Evolutionary conservation across 2,888 invertebrate species (phyloP), one percentile per base, ranked within the genome.

Genomic region (Agriopis leucophaearia): DNA sequence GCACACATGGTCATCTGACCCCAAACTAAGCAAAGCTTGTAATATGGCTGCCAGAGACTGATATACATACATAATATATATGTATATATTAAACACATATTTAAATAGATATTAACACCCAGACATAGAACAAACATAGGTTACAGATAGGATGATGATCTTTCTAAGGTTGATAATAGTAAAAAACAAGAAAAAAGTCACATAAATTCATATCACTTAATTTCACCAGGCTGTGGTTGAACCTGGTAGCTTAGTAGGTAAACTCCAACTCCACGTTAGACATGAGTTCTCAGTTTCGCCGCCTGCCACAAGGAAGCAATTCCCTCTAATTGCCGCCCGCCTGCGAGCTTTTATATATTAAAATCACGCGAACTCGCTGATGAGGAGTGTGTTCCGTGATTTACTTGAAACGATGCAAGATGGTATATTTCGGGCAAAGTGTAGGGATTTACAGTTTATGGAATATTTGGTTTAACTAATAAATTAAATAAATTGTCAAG

Each of bases 361-460:
- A 74, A 77, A 78, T 78, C 79, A 79, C 79, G 79, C 78, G 71
- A 79, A 69, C 66, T 67, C 61, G 18, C 73, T 78, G 74, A 74
- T 74, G 73, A 71, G 71, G 59, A 64, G 74, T 71, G 71, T 67
- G 69, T 60, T 64, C 56, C 45, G 64, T 47, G 60, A 60, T 57
- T 62, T 42, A 8, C 15, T 35, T 8, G 18, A 16, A 38, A 61
- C 12, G 13, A 8, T 50, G 15, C 18, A 18, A 42, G 42, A 35
- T 60, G 40, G 35, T 38, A 38, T 38, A 40, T 38, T 50, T 10
- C 47, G 8, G 47, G 16, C 9, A 16, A 3, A 47, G 16, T 16
- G 15, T 1, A 16, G 27, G 35, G 27, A 16, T 27, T 27, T 18
- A 48, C 48, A 42, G 13, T 42, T 5, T 42, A 9, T 13, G 3